Percentiles rank a stretch among this genome's conserved stretches.
Evolutionary conservation across 2,888 invertebrate genomes (phyloP).

Genomic region (Leucophora obtusa): DNA sequence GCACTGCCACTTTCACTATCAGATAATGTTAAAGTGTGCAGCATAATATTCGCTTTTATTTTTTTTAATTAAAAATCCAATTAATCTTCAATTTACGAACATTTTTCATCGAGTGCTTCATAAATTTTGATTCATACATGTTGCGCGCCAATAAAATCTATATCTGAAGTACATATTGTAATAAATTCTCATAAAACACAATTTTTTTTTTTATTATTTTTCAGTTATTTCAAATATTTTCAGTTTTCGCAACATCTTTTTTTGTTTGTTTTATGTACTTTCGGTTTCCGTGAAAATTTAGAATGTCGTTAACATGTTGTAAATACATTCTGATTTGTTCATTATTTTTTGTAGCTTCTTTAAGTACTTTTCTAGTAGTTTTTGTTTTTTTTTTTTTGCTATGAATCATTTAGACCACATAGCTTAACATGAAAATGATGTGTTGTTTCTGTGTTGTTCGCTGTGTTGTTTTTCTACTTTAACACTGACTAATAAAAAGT

Average conservation of each 20-base stretch:
- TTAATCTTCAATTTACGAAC: too few relatives aligned
- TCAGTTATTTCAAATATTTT: neutral
- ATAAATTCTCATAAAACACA: neutral
- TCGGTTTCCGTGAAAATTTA: neutral
- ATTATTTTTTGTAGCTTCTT: neutral
- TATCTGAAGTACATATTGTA: neutral
- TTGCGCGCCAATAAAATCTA: too few relatives aligned
- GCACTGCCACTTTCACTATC: too few relatives aligned
- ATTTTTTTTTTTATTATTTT: neutral
- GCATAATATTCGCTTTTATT: too few relatives aligned
- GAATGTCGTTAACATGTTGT: slow-evolving; percentile 3
- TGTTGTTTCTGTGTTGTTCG: slow-evolving; percentile 6
- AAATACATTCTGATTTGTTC: neutral
- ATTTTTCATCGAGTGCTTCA: too few relatives aligned
- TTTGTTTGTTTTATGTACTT: neutral
- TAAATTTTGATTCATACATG: too few relatives aligned
- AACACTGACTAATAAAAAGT: slow-evolving; percentile 23
- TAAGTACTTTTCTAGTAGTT: neutral
- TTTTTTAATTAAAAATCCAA: too few relatives aligned
- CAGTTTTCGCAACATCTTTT: neutral
- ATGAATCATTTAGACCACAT: slow-evolving; percentile 48
- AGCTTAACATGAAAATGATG: slow-evolving; percentile 26
- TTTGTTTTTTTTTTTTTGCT: slow-evolving; percentile 14
- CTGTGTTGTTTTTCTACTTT: neutral
- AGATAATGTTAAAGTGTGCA: too few relatives aligned